Evolutionary conservation across 2,888 invertebrate genomes (phyloP).

Genomic region (Caenorhabditis becei): DNA sequence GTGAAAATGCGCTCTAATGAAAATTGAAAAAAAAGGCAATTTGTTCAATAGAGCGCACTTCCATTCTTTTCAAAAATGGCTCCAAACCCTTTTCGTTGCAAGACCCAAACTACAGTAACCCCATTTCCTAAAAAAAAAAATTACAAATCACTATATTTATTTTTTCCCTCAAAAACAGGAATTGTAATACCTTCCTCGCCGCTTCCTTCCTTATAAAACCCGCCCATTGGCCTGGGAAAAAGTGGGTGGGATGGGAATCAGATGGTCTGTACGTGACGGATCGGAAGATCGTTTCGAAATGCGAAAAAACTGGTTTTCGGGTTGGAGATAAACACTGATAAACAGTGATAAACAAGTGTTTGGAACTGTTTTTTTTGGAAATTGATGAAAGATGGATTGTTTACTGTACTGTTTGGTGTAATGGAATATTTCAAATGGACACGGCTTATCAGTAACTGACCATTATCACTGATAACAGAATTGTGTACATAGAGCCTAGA

Average conservation of each 20-base stretch:
- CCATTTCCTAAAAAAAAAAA: too few species aligned
- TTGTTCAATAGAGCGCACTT: too few species aligned
- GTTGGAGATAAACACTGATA: neutral
- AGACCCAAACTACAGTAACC: too few species aligned
- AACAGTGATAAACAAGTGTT: constrained; percentile 2
- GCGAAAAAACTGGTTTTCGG: neutral
- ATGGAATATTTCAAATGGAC: neutral
- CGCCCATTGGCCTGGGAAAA: constrained; percentile 12
- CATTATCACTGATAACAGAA: neutral
- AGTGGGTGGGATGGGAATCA: constrained; percentile 12
- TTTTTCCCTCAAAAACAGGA: neutral
- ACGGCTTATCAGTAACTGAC: neutral
- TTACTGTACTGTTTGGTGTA: too few species aligned
- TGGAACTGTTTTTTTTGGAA: neutral
- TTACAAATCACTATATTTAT: too few species aligned
- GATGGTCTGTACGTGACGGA: constrained; percentile 1
- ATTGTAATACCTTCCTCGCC: neutral
- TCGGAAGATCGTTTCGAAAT: neutral
- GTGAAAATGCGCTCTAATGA: too few species aligned
- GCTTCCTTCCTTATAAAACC: neutral
- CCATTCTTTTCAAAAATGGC: too few species aligned
- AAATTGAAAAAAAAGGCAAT: too few species aligned
- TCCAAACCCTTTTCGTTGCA: too few species aligned
- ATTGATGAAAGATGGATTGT: too few species aligned
- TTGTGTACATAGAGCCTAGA: neutral